Evolutionary conservation across 1,140 invertebrate genomes (phyloP), one percentile per base, ranked within the genome.

Genomic region (Proctacanthus coquilletti): DNA sequence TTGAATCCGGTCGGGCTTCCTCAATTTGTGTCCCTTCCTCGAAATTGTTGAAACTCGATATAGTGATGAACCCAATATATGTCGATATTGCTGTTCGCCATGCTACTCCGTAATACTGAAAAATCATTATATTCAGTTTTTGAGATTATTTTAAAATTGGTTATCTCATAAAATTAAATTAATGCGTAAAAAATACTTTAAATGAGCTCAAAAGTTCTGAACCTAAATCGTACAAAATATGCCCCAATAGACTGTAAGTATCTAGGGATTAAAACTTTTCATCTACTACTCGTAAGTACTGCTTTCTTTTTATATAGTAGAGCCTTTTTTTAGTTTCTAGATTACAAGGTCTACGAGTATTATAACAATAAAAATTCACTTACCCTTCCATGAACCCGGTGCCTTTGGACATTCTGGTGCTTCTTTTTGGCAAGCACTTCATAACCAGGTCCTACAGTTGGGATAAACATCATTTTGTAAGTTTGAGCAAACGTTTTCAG

Each of bases 21-120:
- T 73, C 71, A 21, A 73, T 73, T 51, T 74, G 71, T 15, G 70
- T 72, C 18, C 71, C 71, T 48, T 71, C 69, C 25, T 69, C 65
- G 70, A 70, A 74, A 45, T 72, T 68, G 47, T 74, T 74, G 42
- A 71, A 74, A 21, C 70, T 72, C 8, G 68, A 70, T 34, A 74
- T 69, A 13, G 64, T 66, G 3, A 74, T 57, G 30, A 65, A 62
- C 27, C 59, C 60, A 18, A 67, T 57, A 27, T 63, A 61, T 30
- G 65, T 64, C 4, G 61, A 52, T 5, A 73, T 47, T 3, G 69
- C 70, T 21, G 57, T 67, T 36, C 65, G 56, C 71, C 70, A 72
- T 1, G 65, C 70, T 0, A 66, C 60, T 21, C 67, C 67, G 42
- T 69, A 70, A 36, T 70, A 69, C 53, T 69, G 55, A 8, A 18